These are phyloP conservation scores for Dipodomys stephensi DNA, from an alignment of 2,113 vertebrate genomes.

Conservation along the genomic window DNA sequence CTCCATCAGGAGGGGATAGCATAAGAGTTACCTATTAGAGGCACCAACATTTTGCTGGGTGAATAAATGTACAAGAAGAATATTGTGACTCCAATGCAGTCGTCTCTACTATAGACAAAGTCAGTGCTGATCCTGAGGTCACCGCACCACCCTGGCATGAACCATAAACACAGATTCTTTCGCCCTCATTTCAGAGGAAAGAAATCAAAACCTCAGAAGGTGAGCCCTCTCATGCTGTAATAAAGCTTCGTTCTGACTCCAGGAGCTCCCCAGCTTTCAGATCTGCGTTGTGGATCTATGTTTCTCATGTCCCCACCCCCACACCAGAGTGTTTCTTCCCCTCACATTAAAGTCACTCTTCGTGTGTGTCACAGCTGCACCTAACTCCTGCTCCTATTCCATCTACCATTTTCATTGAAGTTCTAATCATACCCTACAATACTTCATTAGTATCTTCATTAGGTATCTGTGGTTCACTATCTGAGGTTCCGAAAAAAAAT, in stretches of 20 bases:
- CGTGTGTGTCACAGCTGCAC: constrained; percentile 79
- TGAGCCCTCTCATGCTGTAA: fast-evolving
- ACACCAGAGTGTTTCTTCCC: not conserved
- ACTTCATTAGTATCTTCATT: constrained; percentile 86
- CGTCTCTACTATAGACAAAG: not conserved
- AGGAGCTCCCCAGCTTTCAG: not conserved
- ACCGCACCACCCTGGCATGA: fast-evolving
- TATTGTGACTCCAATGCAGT: not conserved
- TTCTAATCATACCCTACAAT: constrained; percentile 89
- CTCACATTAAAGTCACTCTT: not conserved
- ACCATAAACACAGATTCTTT: not conserved
- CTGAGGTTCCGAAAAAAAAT: constrained; percentile 86
- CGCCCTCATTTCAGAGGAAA: not conserved
- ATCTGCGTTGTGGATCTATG: fast-evolving
- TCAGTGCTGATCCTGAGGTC: not conserved
- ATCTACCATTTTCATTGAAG: constrained; percentile 87
- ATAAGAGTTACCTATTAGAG: not conserved
- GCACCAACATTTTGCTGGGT: not conserved
- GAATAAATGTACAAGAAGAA: not conserved
- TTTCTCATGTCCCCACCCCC: not conserved
- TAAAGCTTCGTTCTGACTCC: not conserved
- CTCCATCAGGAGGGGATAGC: not conserved
- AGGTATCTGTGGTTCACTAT: constrained; percentile 86
- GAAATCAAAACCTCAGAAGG: not conserved
- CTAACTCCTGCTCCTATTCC: constrained; percentile 87